Evolutionary conservation across 1,140 invertebrate genomes (phyloP).

Genomic region (Drosophila nasuta): DNA sequence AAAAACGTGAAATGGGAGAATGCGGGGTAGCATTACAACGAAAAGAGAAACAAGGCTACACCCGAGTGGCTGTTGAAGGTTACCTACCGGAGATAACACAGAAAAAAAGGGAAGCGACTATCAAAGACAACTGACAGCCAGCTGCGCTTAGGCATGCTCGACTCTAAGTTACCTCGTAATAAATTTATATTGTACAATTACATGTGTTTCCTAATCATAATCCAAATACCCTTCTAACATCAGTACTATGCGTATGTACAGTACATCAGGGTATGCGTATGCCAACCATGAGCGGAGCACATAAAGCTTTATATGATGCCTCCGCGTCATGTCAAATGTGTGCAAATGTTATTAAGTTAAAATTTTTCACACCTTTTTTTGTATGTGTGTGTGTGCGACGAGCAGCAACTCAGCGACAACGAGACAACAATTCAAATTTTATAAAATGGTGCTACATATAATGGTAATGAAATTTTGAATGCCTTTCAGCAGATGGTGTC

Average conservation of each 20-base stretch:
- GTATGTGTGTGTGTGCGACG: background rate
- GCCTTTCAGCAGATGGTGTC: constrained; percentile 1
- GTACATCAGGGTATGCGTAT: background rate
- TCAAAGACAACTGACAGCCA: constrained; percentile 2
- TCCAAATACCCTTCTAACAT: background rate
- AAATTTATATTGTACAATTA: background rate
- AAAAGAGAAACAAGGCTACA: constrained; percentile 25
- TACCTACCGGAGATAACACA: constrained; percentile 16
- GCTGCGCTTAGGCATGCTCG: background rate
- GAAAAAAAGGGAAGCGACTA: background rate
- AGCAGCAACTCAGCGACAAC: constrained; percentile 13
- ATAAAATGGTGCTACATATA: background rate
- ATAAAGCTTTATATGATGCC: constrained; percentile 69
- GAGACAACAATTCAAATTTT: constrained; percentile 17
- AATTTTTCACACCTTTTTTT: constrained; percentile 70
- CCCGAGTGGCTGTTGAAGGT: constrained; percentile 21
- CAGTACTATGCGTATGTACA: no score
- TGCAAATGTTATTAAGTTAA: constrained; percentile 75
- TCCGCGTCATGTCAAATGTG: constrained; percentile 69
- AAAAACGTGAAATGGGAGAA: background rate
- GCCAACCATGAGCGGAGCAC: constrained; percentile 1
- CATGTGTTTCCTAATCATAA: background rate
- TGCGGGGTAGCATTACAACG: constrained; percentile 24
- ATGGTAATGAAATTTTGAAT: constrained; percentile 15
- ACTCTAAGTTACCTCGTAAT: background rate